Evolutionary conservation across 2,797 vertebrate genomes (phyloP).

Genomic region (Micrastur ruficollis): DNA sequence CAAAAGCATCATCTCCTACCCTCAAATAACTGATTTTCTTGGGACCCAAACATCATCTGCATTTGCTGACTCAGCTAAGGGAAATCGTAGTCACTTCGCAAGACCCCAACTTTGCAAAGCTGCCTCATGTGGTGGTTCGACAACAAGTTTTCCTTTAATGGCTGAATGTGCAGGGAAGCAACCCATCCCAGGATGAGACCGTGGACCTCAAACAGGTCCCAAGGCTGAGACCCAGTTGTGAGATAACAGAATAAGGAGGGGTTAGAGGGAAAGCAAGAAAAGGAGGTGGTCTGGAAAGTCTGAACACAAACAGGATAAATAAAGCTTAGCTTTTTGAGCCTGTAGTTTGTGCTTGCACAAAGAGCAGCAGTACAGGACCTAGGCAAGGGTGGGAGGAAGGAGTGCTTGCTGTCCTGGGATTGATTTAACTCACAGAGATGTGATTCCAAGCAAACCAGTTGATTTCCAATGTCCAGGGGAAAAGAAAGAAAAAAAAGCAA

Average conservation of each 20-base stretch:
- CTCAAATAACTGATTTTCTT: background rate
- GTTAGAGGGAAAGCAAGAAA: background rate
- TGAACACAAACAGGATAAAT: background rate
- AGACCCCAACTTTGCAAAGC: background rate
- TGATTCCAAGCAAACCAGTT: background rate
- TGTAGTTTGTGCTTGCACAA: background rate
- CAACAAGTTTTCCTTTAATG: background rate
- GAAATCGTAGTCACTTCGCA: accelerated
- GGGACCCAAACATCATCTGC: accelerated
- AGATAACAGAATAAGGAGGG: background rate
- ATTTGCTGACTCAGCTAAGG: background rate
- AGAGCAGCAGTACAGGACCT: background rate
- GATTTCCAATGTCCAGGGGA: background rate
- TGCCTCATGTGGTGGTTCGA: background rate
- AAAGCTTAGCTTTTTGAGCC: background rate
- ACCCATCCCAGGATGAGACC: background rate
- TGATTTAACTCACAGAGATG: background rate
- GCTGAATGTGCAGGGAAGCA: background rate
- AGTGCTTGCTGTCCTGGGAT: background rate
- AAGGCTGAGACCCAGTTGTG: background rate
- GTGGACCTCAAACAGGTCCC: background rate
- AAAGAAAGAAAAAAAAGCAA: background rate
- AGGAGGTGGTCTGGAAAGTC: background rate
- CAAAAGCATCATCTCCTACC: background rate
- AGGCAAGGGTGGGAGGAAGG: background rate